Evolutionary conservation across 30 jellyfish, hydroid and myxozoan species (phyloP).

Genomic region (Aurelia coerulea): DNA sequence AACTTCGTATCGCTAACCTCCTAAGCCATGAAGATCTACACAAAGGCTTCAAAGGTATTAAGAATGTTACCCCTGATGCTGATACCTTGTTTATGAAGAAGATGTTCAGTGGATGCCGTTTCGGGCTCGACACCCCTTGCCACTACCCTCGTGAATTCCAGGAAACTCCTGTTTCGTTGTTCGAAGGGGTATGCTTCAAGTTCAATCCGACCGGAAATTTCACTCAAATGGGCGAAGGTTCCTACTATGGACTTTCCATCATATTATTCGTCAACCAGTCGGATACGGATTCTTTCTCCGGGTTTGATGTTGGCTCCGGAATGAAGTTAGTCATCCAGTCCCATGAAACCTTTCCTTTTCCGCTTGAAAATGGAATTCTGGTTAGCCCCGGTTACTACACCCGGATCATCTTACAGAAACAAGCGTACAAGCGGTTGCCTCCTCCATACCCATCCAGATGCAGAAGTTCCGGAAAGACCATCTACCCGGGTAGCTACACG

Average conservation of each 20-base stretch:
- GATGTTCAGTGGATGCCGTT: slow-evolving; percentile 65
- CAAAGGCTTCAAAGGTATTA: slow-evolving; percentile 35
- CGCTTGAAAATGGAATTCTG: slow-evolving; percentile 68
- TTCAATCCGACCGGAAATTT: slow-evolving; percentile 61
- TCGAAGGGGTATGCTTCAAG: slow-evolving; percentile 65
- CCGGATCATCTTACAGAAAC: slow-evolving; percentile 60
- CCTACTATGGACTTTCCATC: slow-evolving; percentile 65
- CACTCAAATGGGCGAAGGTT: slow-evolving; percentile 68
- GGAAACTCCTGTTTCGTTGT: slow-evolving; percentile 61
- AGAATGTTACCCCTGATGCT: slow-evolving; percentile 46
- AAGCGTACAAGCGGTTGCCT: slow-evolving; percentile 51
- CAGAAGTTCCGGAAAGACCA: slow-evolving; percentile 22
- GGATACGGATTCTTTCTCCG: slow-evolving; percentile 41
- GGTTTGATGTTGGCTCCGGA: slow-evolving; percentile 68
- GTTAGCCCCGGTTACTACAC: slow-evolving; percentile 58
- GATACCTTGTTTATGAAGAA: slow-evolving; percentile 40
- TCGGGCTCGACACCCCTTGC: slow-evolving; percentile 64
- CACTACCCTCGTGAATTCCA: slow-evolving; percentile 49
- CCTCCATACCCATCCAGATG: slow-evolving; percentile 65
- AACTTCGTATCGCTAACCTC: slow-evolving; percentile 42
- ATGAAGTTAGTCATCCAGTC: slow-evolving; percentile 53
- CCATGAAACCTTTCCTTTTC: slow-evolving; percentile 52
- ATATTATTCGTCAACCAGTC: slow-evolving; percentile 59
- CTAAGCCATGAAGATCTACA: slow-evolving; percentile 33
- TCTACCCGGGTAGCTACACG: slow-evolving; percentile 65